phyloP scores from a whole-genome alignment of 2,113 vertebrate genomes.

The Xiphias gladius region DNA sequence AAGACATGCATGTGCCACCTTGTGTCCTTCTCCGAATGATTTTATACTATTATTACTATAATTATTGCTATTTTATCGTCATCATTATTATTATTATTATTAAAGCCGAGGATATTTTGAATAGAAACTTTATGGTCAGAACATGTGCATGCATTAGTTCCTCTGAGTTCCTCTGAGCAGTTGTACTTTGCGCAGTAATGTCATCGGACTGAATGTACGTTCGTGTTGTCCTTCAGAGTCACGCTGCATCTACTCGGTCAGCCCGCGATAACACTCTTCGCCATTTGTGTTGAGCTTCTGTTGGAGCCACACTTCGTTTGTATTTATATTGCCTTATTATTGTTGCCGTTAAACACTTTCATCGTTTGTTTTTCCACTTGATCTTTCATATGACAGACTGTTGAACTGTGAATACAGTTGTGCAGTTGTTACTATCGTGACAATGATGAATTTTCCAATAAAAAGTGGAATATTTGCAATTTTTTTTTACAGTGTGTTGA shows the following conservation, averaged over 20 bases:
- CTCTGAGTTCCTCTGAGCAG: slow-evolving; percentile 29
- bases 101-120: background rate
- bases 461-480: slow-evolving; percentile 65
- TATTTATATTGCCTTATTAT: slow-evolving; percentile 71
- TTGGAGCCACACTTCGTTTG: slow-evolving; percentile 43
- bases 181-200: slow-evolving; percentile 57
- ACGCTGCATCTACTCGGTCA: slow-evolving; percentile 35
- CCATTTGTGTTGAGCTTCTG: background rate
- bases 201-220: slow-evolving; percentile 76
- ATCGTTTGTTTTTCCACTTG: slow-evolving; percentile 48
- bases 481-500: slow-evolving; percentile 14
- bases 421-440: slow-evolving; percentile 32
- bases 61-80: slow-evolving; percentile 54
- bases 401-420: slow-evolving; percentile 62
- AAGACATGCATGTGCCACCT: slow-evolving; percentile 79
- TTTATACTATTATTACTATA: slow-evolving; percentile 50
- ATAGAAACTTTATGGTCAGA: slow-evolving; percentile 1
- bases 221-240: slow-evolving; percentile 17
- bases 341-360: slow-evolving; percentile 20
- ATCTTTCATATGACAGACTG: slow-evolving; percentile 62
- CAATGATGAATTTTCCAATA: slow-evolving; percentile 65
- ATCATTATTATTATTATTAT: slow-evolving; percentile 41
- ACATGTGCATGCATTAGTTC: slow-evolving; percentile 55
- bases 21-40: slow-evolving; percentile 36
- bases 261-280: slow-evolving; percentile 11